Evolutionary conservation across 2,113 vertebrate genomes (phyloP).

Genomic region (Saccopteryx bilineata): DNA sequence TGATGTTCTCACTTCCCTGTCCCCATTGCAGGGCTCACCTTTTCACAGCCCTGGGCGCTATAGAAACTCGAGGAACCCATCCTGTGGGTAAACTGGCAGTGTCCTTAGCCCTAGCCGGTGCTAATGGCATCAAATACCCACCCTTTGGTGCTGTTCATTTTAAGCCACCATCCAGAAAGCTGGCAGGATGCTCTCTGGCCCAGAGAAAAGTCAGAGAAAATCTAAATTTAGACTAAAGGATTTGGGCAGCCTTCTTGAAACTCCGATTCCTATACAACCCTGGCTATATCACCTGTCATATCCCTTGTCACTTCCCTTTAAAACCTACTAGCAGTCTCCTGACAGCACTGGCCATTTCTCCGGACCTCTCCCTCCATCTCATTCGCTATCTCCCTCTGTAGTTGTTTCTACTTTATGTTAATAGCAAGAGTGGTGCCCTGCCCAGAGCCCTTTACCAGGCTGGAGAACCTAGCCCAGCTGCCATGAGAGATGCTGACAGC

Average conservation of each 20-base stretch:
- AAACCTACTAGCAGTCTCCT: neutral
- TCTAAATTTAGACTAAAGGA: neutral
- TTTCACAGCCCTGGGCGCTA: neutral
- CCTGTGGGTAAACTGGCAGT: neutral
- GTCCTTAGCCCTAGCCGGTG: neutral
- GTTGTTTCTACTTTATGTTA: no score
- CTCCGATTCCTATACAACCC: neutral
- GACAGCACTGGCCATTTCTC: neutral
- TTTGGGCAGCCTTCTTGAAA: neutral
- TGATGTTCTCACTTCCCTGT: neutral
- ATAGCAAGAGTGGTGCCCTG: neutral
- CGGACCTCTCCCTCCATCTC: neutral
- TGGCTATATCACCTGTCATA: neutral
- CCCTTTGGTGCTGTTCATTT: neutral
- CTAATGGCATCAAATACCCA: no score
- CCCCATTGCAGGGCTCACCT: neutral
- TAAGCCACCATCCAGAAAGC: neutral
- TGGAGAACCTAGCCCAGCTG: neutral
- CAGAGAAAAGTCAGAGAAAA: neutral
- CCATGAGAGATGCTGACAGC: neutral
- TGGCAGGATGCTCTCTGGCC: neutral
- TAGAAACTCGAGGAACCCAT: neutral
- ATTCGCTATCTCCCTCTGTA: neutral
- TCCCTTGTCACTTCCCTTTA: neutral
- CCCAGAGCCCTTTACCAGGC: neutral